phyloP scores from a whole-genome alignment of 2,888 invertebrate genomes.

The Drosophila melanosoma region DNA sequence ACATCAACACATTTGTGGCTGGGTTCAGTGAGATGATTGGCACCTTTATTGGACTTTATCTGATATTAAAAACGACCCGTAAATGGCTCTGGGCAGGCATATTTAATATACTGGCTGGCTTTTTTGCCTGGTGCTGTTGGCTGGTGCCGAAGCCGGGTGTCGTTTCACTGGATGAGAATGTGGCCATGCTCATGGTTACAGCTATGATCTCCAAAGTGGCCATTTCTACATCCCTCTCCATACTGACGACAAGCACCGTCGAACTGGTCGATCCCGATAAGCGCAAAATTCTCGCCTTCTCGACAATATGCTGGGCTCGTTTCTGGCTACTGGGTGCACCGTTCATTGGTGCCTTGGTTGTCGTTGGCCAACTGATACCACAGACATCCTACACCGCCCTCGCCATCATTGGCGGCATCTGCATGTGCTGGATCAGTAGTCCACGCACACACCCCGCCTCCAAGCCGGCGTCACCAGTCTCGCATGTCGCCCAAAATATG shows the following conservation, averaged over 20 bases:
- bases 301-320: conserved; percentile 85
- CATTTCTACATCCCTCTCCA: conserved; percentile 84
- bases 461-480: conserved; percentile 43
- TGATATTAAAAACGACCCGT: conserved; percentile 82
- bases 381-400: conserved; percentile 84
- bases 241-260: conserved; percentile 85
- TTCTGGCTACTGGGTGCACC: conserved; percentile 85
- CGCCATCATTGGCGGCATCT: conserved; percentile 83
- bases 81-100: conserved; percentile 85
- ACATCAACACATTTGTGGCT: conserved; percentile 85
- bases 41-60: conserved; percentile 83
- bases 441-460: conserved; percentile 81
- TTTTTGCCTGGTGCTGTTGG: conserved; percentile 84
- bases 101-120: conserved; percentile 84
- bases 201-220: conserved; percentile 85
- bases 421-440: conserved; percentile 82
- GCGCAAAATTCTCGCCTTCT: conserved; percentile 83
- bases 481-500: conserved; percentile 64
- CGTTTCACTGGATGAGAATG: conserved; percentile 79
- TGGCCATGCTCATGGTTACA: conserved; percentile 83
- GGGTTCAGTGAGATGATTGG: conserved; percentile 84
- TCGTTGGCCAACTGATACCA: conserved; percentile 84
- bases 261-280: conserved; percentile 84
- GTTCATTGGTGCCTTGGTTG: conserved; percentile 84
- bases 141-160: conserved; percentile 79